Evolutionary conservation across 2,888 invertebrate genomes (phyloP), one percentile per base, ranked within the genome.

Genomic region (Toxonevra muliebris): DNA sequence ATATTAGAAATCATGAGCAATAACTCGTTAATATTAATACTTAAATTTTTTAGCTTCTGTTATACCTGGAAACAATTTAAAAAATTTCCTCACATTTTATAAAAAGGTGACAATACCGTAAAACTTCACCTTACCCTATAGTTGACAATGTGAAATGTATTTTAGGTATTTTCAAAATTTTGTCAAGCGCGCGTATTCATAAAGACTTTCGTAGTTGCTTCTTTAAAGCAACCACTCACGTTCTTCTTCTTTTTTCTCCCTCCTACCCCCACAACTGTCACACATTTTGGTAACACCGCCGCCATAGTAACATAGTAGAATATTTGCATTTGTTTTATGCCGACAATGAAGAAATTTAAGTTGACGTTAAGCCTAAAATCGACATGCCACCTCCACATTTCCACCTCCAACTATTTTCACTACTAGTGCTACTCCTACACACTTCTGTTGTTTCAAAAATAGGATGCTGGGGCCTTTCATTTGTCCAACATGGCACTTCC

Each of bases 281-380:
- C n/a, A n/a, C n/a, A n/a, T n/a, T 45, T 11, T 45, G 10, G 45
- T 12, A 45, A 11, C 45, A 45, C 45, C 45, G 10, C 12, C 12
- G 15, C 50, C 2, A 7, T 48, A 15, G 13, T 7, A 15, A 13
- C 50, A n/a, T n/a, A n/a, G n/a, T n/a, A 48, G n/a, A 2, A 15
- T 15, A 48, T 48, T 48, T 48, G 50, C 50, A 48, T 48, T 48
- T 48, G 50, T 48, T 48, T n/a, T 15, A 48, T 48, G 50, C 50
- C 15, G 15, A 48, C 50, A 15, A n/a, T 4, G 45, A 58, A 65
- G 64, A 55, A 65, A 65, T 65, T 48, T 50, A 65, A 65, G 48
- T 58, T 50, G 58, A 65, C 50, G 58, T 58, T 65, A n/a, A 65
- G 64, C 58, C 58, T 58, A 57, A 65, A 65, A 58, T 65, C 58